Evolutionary conservation across 2,113 vertebrate genomes (phyloP), one percentile per base, ranked within the genome.

Genomic region (Oxyruncus cristatus): DNA sequence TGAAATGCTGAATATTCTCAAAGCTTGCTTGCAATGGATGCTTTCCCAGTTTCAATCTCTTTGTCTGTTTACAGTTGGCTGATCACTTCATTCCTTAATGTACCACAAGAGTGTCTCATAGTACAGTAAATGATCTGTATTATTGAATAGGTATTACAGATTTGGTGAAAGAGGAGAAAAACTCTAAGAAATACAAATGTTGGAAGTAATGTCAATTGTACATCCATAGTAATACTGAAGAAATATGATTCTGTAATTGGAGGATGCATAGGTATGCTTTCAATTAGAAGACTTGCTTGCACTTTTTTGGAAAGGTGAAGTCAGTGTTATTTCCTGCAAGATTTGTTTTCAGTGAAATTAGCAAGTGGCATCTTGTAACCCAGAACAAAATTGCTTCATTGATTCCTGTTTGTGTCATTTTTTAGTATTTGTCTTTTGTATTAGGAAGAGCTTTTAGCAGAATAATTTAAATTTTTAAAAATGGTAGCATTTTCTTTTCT

Each of bases 61-160:
- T 65, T 47, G 33, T 89, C 77, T 2, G 0, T 41, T 80, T 80
- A 27, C 5, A 23, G 83, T 77, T 95, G 89, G 75, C 90, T 42
- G 47, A 90, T 85, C 59, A 61, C 72, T 95, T 88, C 59, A 94
- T 97, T 97, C 95, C 95, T 96, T 96, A 59, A 59, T 61, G 37
- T 92, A 56, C 96, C 96, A 97, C 96, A 96, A 97, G 96, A 96
- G 95, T 97, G 96, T 96, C 90, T 93, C 92, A 72, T 92, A 97
- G 88, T 52, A 97, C 96, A 96, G 88, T 80, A 90, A 92, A 96
- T 96, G 95, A 68, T 88, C 68, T 92, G 42, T 83, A 32, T 93
- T 80, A 42, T 82, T 76, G 46, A 61, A 12, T 73, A 58, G 27
- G 47, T 80, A 2, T 79, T 82, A 66, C 30, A 77, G 35, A 37